phyloP scores from a whole-genome alignment of 2,113 vertebrate species.

The Camelus bactrianus region DNA sequence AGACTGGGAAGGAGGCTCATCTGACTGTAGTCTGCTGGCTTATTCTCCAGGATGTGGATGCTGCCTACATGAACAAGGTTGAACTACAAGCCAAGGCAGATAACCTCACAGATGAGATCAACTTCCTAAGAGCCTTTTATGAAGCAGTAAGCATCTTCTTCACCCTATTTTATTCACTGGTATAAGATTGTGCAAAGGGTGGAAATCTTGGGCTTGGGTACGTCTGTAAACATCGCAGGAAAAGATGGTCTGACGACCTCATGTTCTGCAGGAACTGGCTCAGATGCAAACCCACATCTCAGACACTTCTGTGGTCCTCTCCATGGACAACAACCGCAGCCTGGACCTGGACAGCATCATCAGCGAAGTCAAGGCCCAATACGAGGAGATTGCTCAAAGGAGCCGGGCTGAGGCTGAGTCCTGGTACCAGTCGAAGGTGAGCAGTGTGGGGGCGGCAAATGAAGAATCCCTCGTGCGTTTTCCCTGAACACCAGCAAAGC shows the following conservation, averaged over 20 bases:
- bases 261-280: conserved; percentile 86
- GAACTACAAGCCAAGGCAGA: conserved; percentile 90
- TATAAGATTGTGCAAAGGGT: neutral
- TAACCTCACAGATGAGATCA: conserved; percentile 89
- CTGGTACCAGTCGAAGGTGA: conserved; percentile 95
- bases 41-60: conserved; percentile 91
- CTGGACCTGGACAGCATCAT: conserved; percentile 92
- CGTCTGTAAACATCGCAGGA: fast-evolving
- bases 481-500: fast-evolving
- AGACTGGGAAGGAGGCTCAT: neutral
- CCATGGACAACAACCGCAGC: conserved; percentile 93
- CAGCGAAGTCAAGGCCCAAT: conserved; percentile 92
- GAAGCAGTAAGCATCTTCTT: conserved; percentile 85
- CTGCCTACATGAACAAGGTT: conserved; percentile 90
- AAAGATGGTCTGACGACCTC: neutral
- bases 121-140: conserved; percentile 90
- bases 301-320: conserved; percentile 91
- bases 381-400: conserved; percentile 92
- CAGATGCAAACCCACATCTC: conserved; percentile 92
- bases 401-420: conserved; percentile 93
- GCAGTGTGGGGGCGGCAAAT: fast-evolving
- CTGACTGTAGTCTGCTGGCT: neutral
- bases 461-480: fast-evolving
- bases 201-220: fast-evolving
- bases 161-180: too few relatives aligned